Base-by-base conservation (phyloP, 2,113 vertebrate species). In the Tor tambroides region DNA sequence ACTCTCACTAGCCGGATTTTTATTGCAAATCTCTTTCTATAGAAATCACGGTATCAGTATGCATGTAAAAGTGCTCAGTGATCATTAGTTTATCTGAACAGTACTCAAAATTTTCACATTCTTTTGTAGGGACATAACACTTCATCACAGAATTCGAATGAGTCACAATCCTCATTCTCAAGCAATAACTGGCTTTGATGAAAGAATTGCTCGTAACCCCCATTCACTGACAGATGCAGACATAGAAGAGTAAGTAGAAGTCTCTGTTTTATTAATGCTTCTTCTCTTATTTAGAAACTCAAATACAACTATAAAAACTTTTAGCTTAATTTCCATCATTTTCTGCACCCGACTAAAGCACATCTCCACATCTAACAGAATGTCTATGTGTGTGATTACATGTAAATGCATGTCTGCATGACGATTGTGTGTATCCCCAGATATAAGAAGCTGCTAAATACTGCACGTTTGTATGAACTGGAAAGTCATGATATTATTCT, bases 101-200 rank as follows among this genome's bases (percentile, higher is more conserved):
- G n/a, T 10, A 51, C 51, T 80, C 28, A 35, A 81, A 14, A 23
- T 41, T 30, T n/a, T 83, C 2, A 46, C 46, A 54, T 56, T 74
- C 23, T 41, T 84, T 49, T 38, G 5, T 75, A 96, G 96, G 0
- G 15, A 88, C 17, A 96, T 96, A 84, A 94, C 94, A 63, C 91
- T 97, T 80, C 96, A 96, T 84, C 93, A 96, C 78, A 90, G 89
- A 76, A 95, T 97, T 88, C 93, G 96, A 9, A 78, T 38, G 32
- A 0, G 30, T 0, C 0, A 87, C 30, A 97, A 94, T 85, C 93
- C 93, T 1, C 4, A 0, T 0, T 86, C 78, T 0, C 0, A 0
- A 0, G 0, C 5, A 0, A 92, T 97, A 88, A 72, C 23, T 26
- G 4, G 0, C 0, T 95, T 96, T 56, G 96, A 97, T 0, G 0